Percentiles rank a stretch among this genome's conserved stretches.
phyloP scores from a whole-genome alignment of 2,888 invertebrate genomes.

The Tineola bisselliella region DNA sequence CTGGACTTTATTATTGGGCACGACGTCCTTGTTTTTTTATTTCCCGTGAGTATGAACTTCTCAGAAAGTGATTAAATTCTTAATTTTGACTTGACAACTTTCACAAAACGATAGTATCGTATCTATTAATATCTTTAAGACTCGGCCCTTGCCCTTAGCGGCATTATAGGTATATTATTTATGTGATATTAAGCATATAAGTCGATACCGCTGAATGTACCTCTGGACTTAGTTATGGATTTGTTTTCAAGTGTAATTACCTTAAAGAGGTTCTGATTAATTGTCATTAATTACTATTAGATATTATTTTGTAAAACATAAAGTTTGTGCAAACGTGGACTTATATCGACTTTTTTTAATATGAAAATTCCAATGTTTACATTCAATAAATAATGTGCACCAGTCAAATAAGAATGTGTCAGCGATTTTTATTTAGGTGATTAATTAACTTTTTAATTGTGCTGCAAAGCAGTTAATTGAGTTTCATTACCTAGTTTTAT shows the following conservation, averaged over 20 bases:
- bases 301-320: not conserved
- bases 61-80: conserved; percentile 45
- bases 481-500: too few species aligned
- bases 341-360: not conserved
- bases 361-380: not conserved
- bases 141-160: conserved; percentile 17
- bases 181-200: not conserved
- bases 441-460: too few species aligned
- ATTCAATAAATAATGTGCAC: not conserved
- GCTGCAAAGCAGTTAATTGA: too few species aligned
- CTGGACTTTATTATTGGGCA: conserved; percentile 93
- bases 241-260: not conserved
- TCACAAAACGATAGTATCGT: conserved; percentile 51
- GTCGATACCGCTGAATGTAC: not conserved
- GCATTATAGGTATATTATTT: not conserved
- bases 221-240: not conserved
- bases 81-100: conserved; percentile 60
- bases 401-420: too few species aligned
- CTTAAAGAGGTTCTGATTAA: not conserved
- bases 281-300: not conserved
- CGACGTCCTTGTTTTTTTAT: conserved; percentile 95
- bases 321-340: not conserved
- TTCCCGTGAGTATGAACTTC: conserved; percentile 88
- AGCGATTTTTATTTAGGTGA: too few species aligned
- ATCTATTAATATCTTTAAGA: conserved; percentile 49